Percentiles rank a stretch among this genome's conserved stretches.
Conservation (phyloP, 2,113 vertebrate genomes). For the Notechis scutatus region DNA sequence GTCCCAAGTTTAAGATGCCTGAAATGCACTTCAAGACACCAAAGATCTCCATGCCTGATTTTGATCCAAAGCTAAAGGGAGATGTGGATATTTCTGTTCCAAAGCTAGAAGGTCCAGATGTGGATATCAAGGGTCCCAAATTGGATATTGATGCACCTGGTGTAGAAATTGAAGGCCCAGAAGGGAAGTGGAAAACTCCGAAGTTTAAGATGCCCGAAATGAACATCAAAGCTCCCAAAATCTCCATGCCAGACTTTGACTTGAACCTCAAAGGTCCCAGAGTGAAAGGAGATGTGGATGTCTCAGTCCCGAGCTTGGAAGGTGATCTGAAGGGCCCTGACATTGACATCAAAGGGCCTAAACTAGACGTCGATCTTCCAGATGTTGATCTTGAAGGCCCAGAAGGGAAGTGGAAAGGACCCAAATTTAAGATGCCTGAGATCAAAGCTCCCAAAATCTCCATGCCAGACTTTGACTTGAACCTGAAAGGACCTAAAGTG, state of each 20-base stretch:
- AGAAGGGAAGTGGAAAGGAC: conserved; percentile 20
- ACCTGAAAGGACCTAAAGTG: conserved; percentile 36
- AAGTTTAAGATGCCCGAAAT: conserved; percentile 59
- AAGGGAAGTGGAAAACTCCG: conserved; percentile 52
- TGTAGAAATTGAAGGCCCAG: neutral
- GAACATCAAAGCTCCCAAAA: conserved; percentile 58
- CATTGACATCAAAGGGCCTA: conserved; percentile 40
- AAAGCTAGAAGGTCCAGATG: neutral
- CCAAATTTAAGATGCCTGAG: conserved; percentile 34
- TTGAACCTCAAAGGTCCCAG: conserved; percentile 7
- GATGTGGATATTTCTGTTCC: neutral
- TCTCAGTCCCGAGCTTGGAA: neutral
- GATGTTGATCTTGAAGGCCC: conserved; percentile 18
- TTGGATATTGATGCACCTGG: neutral
- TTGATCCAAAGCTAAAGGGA: neutral
- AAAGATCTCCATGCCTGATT: neutral
- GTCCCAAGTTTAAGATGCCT: neutral
- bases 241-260: conserved; percentile 24
- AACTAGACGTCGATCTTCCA: neutral
- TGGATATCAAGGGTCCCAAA: neutral
- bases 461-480: conserved; percentile 33
- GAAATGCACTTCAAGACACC: neutral
- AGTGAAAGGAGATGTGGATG: conserved; percentile 20
- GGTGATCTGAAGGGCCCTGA: conserved; percentile 51
- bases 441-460: conserved; percentile 41